Percentiles rank a stretch among this genome's conserved stretches.
phyloP scores from a whole-genome alignment of 1,140 invertebrate species.

The Kradibia gibbosae region DNA sequence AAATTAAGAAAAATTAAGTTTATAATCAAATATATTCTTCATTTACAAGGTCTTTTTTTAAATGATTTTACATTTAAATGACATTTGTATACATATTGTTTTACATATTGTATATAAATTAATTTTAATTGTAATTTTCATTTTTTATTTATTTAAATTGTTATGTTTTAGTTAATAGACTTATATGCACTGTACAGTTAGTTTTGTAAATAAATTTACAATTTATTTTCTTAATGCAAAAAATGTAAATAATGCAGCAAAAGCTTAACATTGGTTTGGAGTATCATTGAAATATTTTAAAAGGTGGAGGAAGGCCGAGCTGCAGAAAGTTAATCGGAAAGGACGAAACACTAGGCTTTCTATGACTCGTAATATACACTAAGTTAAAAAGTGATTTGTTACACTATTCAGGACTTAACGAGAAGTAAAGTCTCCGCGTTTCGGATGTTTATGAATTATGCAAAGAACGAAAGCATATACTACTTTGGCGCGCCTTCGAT shows the following conservation, averaged over 20 bases:
- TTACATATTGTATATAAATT: too few species aligned
- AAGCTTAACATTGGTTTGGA: too few species aligned
- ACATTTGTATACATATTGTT: too few species aligned
- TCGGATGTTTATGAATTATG: slow-evolving; percentile 49
- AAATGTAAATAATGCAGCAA: background rate
- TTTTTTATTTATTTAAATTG: too few species aligned
- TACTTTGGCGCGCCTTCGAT: slow-evolving; percentile 23
- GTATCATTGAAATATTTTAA: background rate
- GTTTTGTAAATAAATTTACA: too few species aligned
- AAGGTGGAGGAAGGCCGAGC: background rate
- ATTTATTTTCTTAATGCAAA: background rate
- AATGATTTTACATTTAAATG: too few species aligned
- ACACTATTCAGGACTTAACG: slow-evolving; percentile 2
- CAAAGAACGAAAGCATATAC: slow-evolving; percentile 38
- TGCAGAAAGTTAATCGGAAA: background rate
- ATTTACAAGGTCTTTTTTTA: too few species aligned
- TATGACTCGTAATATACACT: background rate
- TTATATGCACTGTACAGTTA: too few species aligned
- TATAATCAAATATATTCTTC: too few species aligned
- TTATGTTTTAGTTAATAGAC: too few species aligned
- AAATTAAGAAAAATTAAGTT: too few species aligned
- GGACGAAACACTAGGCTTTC: background rate
- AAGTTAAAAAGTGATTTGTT: slow-evolving; percentile 9
- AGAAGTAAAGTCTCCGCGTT: slow-evolving; percentile 1
- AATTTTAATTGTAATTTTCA: too few species aligned